Percentiles rank a stretch among this genome's conserved stretches.
Evolutionary conservation across 2,888 invertebrate species (phyloP).

Genomic region (Octodonta nipae): DNA sequence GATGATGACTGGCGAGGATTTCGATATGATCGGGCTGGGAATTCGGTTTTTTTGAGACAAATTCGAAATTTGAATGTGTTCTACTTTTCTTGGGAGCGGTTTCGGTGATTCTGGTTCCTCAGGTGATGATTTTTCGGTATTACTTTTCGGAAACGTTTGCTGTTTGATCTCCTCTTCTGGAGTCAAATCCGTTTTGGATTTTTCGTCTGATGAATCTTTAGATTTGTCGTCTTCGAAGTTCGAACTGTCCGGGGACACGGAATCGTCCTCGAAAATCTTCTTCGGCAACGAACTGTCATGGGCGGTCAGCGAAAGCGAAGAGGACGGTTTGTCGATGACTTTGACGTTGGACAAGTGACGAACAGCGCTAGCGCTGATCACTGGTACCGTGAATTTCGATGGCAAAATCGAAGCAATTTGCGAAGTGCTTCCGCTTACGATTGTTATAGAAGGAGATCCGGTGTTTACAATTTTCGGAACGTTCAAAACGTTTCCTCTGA

Average conservation of each 20-base stretch:
- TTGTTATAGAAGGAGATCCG: constrained; percentile 30
- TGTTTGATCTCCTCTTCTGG: constrained; percentile 15
- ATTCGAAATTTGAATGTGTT: constrained; percentile 27
- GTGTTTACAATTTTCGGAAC: constrained; percentile 29
- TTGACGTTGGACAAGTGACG: constrained; percentile 33
- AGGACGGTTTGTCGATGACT: constrained; percentile 36
- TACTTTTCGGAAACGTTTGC: constrained; percentile 15
- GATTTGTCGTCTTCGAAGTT: constrained; percentile 34
- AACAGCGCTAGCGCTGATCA: constrained; percentile 35
- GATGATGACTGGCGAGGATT: constrained; percentile 26
- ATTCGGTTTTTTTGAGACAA: constrained; percentile 28
- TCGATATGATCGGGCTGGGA: constrained; percentile 23
- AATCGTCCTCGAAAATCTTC: constrained; percentile 55
- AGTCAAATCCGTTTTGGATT: constrained; percentile 21
- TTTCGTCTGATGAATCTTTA: constrained; percentile 27
- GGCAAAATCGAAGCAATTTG: constrained; percentile 32
- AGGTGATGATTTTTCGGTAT: constrained; percentile 3
- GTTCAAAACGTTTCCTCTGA: constrained; percentile 26
- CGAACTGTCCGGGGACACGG: constrained; percentile 45
- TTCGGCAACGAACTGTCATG: constrained; percentile 49
- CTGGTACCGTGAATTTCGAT: constrained; percentile 31
- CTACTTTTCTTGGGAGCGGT: constrained; percentile 10
- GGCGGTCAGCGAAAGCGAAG: constrained; percentile 40
- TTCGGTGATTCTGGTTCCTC: constrained; percentile 10
- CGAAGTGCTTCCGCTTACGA: constrained; percentile 32